These are phyloP conservation scores for Rallus limicola DNA, from an alignment of 2,113 vertebrate species.

Conservation along the genomic window DNA sequence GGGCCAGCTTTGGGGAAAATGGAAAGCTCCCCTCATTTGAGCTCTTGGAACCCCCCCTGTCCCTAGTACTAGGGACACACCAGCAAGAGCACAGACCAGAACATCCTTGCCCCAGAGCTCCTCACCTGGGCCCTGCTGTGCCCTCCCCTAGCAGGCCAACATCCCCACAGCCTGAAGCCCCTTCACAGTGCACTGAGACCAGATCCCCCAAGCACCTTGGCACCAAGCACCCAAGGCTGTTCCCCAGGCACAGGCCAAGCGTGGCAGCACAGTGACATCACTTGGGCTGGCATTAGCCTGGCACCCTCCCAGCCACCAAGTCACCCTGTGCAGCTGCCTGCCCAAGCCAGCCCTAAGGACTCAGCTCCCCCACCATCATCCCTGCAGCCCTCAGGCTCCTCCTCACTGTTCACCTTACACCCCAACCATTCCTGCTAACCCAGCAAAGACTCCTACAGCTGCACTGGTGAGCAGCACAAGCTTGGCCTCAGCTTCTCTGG, in stretches of 20 bases:
- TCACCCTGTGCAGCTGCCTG: background rate
- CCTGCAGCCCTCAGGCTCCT: background rate
- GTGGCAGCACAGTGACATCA: background rate
- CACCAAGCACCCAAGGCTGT: background rate
- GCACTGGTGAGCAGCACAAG: background rate
- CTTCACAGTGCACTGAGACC: background rate
- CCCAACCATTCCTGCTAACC: background rate
- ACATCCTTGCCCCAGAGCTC: background rate
- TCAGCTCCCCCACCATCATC: background rate
- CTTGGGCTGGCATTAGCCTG: background rate
- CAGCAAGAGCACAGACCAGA: background rate
- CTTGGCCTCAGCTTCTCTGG: background rate
- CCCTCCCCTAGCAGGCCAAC: background rate
- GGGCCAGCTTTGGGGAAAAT: background rate
- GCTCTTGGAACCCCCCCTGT: background rate
- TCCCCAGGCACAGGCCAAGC: background rate
- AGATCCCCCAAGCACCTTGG: background rate
- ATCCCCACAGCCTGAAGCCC: background rate
- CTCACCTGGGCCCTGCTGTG: rapidly evolving
- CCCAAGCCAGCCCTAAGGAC: background rate
- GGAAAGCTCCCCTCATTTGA: background rate
- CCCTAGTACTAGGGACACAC: background rate
- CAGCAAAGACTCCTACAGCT: background rate
- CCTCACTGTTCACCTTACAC: background rate
- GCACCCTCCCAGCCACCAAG: background rate